Conservation (phyloP, 2,888 invertebrate genomes). For the Microctonus brassicae region DNA sequence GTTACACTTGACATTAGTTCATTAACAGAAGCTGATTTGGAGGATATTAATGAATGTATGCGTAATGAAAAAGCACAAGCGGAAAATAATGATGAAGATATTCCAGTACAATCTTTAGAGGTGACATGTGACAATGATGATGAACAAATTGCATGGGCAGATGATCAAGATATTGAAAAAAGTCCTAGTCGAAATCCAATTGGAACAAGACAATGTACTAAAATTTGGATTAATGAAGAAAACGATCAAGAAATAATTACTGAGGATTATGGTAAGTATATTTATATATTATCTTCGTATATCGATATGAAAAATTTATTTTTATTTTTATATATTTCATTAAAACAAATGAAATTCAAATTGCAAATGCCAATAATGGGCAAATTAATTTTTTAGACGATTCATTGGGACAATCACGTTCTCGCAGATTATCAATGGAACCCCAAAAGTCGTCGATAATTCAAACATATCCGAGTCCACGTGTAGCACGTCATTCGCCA, state of each 20-base stretch:
- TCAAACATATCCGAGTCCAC: conserved; percentile 11
- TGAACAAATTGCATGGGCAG: conserved; percentile 39
- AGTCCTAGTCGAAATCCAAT: neutral
- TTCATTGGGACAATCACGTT: neutral
- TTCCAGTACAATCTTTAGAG: conserved; percentile 39
- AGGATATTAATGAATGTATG: conserved; percentile 58
- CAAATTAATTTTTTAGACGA: conserved; percentile 6
- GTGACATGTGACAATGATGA: conserved; percentile 41
- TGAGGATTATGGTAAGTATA: conserved; percentile 14
- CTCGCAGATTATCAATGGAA: neutral
- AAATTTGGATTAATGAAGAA: conserved; percentile 25
- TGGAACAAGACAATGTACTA: neutral
- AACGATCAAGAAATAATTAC: conserved; percentile 28
- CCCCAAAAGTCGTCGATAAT: neutral
- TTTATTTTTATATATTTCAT: no score
- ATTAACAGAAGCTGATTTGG: conserved; percentile 71
- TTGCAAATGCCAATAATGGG: neutral
- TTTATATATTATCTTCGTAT: neutral
- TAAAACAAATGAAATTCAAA: no score
- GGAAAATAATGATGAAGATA: conserved; percentile 17
- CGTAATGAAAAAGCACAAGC: conserved; percentile 42
- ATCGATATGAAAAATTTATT: neutral
- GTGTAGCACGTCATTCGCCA: conserved; percentile 45
- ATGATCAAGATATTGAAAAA: conserved; percentile 4
- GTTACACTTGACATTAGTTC: conserved; percentile 70